Evolutionary conservation across 2,797 vertebrate species (phyloP).

Genomic region (Rhincodon typus): DNA sequence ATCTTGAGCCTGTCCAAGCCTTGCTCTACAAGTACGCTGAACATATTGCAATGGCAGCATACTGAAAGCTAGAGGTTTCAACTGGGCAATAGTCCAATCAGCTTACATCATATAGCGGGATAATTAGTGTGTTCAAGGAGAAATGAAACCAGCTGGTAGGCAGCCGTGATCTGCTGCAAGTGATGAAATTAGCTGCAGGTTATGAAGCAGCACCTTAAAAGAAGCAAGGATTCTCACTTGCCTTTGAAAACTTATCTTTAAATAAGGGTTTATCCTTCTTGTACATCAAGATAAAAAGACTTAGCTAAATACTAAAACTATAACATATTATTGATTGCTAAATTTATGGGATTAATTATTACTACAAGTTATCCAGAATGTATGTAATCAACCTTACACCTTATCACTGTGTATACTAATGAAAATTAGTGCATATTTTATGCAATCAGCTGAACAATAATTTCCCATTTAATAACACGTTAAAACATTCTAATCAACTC

Average conservation of each 20-base stretch:
- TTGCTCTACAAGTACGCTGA: constrained; percentile 40
- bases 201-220: neutral
- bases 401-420: neutral
- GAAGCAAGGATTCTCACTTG: neutral
- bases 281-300: neutral
- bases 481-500: neutral
- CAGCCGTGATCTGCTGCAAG: constrained; percentile 42
- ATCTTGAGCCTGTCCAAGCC: constrained; percentile 43
- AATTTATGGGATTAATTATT: constrained; percentile 6
- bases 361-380: no score
- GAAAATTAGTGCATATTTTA: neutral
- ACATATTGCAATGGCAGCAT: constrained; percentile 39
- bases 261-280: neutral
- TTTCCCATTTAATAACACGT: neutral
- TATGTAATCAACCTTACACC: neutral
- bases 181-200: constrained; percentile 49
- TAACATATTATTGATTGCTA: neutral
- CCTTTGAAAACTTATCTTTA: constrained; percentile 9
- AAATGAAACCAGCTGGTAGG: constrained; percentile 41
- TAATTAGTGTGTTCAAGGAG: constrained; percentile 50
- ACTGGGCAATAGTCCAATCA: constrained; percentile 43
- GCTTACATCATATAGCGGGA: constrained; percentile 47
- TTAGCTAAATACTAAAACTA: neutral
- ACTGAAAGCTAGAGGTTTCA: constrained; percentile 38
- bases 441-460: neutral